These are phyloP conservation scores for Tetraneura akinire DNA, from an alignment of 1,140 invertebrate species.

Conservation along the genomic window DNA sequence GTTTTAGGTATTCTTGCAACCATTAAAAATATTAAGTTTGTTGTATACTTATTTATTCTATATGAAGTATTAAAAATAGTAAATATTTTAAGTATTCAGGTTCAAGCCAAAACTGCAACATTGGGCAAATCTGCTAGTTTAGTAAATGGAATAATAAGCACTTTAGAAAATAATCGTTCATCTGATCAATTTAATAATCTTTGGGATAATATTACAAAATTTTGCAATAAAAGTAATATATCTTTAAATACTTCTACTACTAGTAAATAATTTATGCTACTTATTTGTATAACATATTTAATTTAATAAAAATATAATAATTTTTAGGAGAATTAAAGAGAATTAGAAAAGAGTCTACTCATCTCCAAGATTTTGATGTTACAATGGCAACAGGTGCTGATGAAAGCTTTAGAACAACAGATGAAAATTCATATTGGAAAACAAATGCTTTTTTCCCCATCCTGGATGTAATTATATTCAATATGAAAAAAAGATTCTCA, in stretches of 20 bases:
- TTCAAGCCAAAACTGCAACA: background rate
- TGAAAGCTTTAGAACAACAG: background rate
- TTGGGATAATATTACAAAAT: background rate
- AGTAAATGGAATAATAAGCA: background rate
- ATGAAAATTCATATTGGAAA: background rate
- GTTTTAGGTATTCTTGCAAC: conserved; percentile 6
- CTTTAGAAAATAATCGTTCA: background rate
- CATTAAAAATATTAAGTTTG: background rate
- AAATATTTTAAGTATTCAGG: background rate
- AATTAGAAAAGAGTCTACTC: background rate
- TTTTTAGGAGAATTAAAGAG: background rate
- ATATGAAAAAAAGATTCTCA: background rate
- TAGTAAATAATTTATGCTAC: no score
- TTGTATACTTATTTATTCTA: background rate
- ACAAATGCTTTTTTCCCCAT: background rate
- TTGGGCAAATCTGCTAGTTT: conserved; percentile 1
- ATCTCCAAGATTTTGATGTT: background rate
- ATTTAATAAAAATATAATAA: no score
- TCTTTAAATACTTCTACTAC: background rate
- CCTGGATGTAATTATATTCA: background rate
- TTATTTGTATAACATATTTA: no score
- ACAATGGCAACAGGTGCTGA: background rate
- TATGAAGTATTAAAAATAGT: background rate
- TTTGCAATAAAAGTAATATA: background rate
- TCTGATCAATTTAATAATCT: background rate